Conservation (phyloP, 1,140 invertebrate species). For the Aethina tumida region DNA sequence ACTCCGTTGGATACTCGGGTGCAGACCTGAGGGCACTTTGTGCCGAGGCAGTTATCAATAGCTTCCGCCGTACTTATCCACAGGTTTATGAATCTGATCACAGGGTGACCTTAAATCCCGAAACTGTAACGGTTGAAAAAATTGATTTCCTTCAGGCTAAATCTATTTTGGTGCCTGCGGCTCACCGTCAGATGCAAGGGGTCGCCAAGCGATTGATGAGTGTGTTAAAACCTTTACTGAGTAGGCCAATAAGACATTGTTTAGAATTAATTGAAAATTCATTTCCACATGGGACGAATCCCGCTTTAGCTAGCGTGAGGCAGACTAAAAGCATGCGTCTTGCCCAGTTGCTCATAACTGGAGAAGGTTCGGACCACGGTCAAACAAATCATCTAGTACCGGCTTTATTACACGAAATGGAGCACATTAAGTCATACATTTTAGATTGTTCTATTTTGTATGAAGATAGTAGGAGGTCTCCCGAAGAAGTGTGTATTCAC, state of each 20-base stretch:
- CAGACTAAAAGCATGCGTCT: constrained; percentile 41
- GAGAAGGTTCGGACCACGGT: constrained; percentile 48
- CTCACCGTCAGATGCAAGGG: constrained; percentile 48
- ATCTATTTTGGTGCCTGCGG: constrained; percentile 57
- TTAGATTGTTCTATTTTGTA: constrained; percentile 65
- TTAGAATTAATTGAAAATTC: constrained; percentile 40
- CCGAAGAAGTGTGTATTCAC: constrained; percentile 75
- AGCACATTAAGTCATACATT: constrained; percentile 69
- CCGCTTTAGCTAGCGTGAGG: constrained; percentile 41
- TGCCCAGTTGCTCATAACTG: constrained; percentile 52
- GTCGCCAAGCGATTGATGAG: constrained; percentile 45
- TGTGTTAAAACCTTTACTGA: constrained; percentile 48
- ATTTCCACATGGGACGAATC: constrained; percentile 48
- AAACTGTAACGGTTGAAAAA: constrained; percentile 57
- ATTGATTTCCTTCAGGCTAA: constrained; percentile 59
- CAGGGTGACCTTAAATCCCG: constrained; percentile 68
- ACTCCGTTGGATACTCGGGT: constrained; percentile 80
- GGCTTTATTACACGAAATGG: constrained; percentile 71
- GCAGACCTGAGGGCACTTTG: constrained; percentile 82
- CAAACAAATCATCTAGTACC: constrained; percentile 65
- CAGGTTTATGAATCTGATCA: constrained; percentile 81
- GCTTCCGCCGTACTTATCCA: constrained; percentile 74
- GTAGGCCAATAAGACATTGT: constrained; percentile 38
- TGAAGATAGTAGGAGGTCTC: constrained; percentile 58
- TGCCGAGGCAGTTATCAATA: constrained; percentile 77